Base-by-base conservation (phyloP, 92 coral and sea anemone species). In the Phymanthus crucifer region DNA sequence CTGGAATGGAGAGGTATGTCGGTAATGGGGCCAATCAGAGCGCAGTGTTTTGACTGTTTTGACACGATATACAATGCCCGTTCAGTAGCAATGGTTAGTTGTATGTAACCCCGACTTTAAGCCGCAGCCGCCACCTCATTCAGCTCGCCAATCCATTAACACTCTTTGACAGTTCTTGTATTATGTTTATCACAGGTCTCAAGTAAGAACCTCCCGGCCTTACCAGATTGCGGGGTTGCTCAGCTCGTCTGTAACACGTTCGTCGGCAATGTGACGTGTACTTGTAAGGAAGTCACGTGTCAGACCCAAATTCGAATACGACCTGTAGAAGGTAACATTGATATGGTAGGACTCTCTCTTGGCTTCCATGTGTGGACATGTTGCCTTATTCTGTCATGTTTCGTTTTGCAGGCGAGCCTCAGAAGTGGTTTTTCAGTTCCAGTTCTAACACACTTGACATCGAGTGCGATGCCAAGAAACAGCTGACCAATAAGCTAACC, bases 141-240 rank as follows among this genome's bases (percentile, higher is more conserved):
- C 48, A 43, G 48, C 48, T 43, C 14, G 13, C 14, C 14, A 5
- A 43, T 43, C 48, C 14, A 6, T 10, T 14, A 17, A 8, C 0
- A 43, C 14, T 2, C 13, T 6, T 43, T 5, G 48, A 43, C n/a
- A 43, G 14, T 43, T 0, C 48, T 43, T 43, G 48, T 43, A 43
- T 43, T 11, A 43, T 21, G 36, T 32, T 24, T 35, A 48, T 37
- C 69, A 72, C 74, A 92, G 97, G 93, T 92, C n/a, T 78, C 85
- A 1, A 57, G 68, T 46, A 84, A 64, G 46, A 88, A 84, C 32
- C 89, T 92, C 43, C 97, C 97, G 17, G 74, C 67, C 12, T 70
- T 92, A 40, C 97, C 97, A 11, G 89, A 89, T 77, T 92, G 97
- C 32, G 93, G 93, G 47, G 97, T 90, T 37, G 93, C 97, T 14